Conservation (phyloP, 2,113 vertebrate genomes). For the Cyphomyrus plagiostoma region DNA sequence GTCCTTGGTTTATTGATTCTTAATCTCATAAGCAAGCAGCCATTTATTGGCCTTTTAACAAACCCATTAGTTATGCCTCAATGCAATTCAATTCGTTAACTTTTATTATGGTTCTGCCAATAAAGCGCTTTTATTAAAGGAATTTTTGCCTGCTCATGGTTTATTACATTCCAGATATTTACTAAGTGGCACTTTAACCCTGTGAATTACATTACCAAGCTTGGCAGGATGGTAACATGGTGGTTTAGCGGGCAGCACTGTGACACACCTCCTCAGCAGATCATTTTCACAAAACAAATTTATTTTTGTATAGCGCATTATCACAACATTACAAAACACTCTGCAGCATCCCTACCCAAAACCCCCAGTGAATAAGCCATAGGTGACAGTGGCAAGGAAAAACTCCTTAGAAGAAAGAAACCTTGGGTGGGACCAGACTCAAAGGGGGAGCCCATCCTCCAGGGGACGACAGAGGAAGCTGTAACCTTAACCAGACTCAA, state of each 20-base stretch:
- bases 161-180: constrained; percentile 55
- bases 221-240: not conserved
- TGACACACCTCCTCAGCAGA: not conserved
- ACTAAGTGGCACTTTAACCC: constrained; percentile 14
- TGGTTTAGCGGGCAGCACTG: not conserved
- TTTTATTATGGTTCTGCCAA: constrained; percentile 51
- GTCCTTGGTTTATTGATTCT: not conserved
- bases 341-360: too few relatives aligned
- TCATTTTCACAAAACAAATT: not conserved
- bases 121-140: constrained; percentile 63
- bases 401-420: too few relatives aligned
- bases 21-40: constrained; percentile 34
- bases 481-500: too few relatives aligned
- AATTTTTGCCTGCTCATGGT: constrained; percentile 59
- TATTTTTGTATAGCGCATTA: too few relatives aligned
- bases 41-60: constrained; percentile 58
- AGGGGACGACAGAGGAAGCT: too few relatives aligned
- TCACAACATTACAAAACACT: too few relatives aligned
- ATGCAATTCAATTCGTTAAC: constrained; percentile 50
- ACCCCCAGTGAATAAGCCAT: too few relatives aligned
- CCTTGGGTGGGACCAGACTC: too few relatives aligned
- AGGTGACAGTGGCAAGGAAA: too few relatives aligned
- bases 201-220: not conserved
- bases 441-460: not conserved
- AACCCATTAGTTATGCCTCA: constrained; percentile 47